phyloP scores from a whole-genome alignment of 1,140 invertebrate species.

The Apis florea region DNA sequence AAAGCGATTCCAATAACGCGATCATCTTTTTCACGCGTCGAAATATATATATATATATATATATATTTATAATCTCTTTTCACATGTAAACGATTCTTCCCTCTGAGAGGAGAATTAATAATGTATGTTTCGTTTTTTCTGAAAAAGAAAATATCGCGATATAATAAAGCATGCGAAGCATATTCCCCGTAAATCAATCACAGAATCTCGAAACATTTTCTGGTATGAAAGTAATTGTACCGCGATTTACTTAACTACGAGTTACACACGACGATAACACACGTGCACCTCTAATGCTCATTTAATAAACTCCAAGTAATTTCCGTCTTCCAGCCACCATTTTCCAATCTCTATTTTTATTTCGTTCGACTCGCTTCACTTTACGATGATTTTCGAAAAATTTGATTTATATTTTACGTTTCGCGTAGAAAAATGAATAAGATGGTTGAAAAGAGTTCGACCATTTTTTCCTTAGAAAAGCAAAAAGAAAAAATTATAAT shows the following conservation, averaged over 20 bases:
- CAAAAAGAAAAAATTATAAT: too few species aligned
- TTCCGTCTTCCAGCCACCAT: background rate
- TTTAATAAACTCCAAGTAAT: background rate
- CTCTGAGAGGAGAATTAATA: background rate
- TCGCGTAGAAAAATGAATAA: too few species aligned
- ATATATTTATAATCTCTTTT: background rate
- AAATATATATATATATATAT: too few species aligned
- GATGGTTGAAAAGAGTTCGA: too few species aligned
- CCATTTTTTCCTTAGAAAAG: too few species aligned
- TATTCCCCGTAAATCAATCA: background rate
- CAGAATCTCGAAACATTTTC: background rate
- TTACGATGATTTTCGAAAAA: background rate
- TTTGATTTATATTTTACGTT: background rate
- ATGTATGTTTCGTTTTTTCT: too few species aligned
- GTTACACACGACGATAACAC: background rate
- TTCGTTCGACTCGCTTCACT: background rate
- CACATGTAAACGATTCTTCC: too few species aligned
- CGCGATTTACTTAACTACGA: background rate
- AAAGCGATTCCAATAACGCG: background rate
- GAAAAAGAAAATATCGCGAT: background rate
- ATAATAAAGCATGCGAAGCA: background rate
- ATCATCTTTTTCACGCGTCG: background rate
- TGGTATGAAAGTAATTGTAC: background rate
- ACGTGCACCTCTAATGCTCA: background rate
- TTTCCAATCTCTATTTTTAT: background rate